Evolutionary conservation across 1,140 invertebrate species (phyloP).

Genomic region (Drosophila bocqueti): DNA sequence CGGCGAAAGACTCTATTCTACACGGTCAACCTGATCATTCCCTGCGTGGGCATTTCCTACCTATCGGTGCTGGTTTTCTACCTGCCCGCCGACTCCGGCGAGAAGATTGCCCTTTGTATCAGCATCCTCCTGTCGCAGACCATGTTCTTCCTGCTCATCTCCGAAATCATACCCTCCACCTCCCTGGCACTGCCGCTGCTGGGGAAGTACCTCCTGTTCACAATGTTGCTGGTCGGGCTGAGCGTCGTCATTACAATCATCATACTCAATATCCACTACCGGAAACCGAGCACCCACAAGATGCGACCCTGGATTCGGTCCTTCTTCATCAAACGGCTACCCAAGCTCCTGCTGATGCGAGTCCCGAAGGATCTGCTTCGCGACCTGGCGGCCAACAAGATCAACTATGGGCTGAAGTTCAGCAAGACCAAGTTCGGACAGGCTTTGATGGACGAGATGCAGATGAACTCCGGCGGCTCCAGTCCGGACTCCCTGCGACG

Average conservation of each 20-base stretch:
- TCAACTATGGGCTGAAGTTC: constrained; percentile 87
- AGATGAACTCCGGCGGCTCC: constrained; percentile 89
- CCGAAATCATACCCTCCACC: constrained; percentile 99
- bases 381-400: constrained; percentile 92
- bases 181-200: constrained; percentile 97
- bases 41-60: constrained; percentile 96
- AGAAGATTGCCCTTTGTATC: constrained; percentile 99
- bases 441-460: constrained; percentile 88
- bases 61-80: constrained; percentile 98
- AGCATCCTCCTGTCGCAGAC: constrained; percentile 99
- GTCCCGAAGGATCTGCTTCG: constrained; percentile 92
- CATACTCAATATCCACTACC: constrained; percentile 99
- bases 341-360: constrained; percentile 93
- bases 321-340: constrained; percentile 94
- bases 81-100: constrained; percentile 98
- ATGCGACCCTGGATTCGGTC: constrained; percentile 96
- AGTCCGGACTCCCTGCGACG: constrained; percentile 90
- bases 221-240: constrained; percentile 98
- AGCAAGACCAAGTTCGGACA: constrained; percentile 89
- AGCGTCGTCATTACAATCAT: constrained; percentile 99
- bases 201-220: constrained; percentile 99
- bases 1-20: constrained; percentile 98
- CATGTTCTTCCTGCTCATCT: constrained; percentile 99
- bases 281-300: constrained; percentile 98
- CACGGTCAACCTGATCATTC: constrained; percentile 97